Evolutionary conservation across 2,113 vertebrate genomes (phyloP).

Genomic region (Heliornis fulica): DNA sequence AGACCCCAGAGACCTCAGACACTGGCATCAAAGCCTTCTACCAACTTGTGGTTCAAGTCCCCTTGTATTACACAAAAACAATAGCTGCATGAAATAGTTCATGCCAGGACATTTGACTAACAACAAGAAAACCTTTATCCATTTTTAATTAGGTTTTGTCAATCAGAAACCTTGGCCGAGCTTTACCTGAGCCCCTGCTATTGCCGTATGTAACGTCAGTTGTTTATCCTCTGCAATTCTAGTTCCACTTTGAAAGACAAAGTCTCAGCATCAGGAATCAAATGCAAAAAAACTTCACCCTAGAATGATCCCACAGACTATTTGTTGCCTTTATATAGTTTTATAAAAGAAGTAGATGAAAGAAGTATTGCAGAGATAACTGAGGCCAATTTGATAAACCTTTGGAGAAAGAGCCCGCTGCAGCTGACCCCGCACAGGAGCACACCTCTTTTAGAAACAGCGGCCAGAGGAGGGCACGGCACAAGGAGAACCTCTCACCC

Average conservation of each 20-base stretch:
- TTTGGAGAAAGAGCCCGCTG: not conserved
- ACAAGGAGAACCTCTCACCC: not conserved
- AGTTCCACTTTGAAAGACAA: not conserved
- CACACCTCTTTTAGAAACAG: not conserved
- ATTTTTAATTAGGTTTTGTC: conserved; percentile 56
- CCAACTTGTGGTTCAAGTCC: not conserved
- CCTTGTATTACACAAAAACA: not conserved
- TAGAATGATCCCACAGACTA: not conserved
- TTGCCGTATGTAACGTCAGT: not conserved
- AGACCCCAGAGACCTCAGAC: not conserved
- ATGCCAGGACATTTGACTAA: not conserved
- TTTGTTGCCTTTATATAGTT: conserved; percentile 4
- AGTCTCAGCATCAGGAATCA: conserved; percentile 24
- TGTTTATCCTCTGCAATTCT: not conserved
- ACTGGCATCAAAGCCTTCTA: not conserved
- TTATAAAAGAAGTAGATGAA: not conserved
- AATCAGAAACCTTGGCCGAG: not conserved
- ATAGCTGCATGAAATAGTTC: not conserved
- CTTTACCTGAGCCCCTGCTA: not conserved
- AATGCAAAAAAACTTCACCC: not conserved
- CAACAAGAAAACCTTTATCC: not conserved
- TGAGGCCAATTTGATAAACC: not conserved
- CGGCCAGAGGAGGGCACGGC: rapidly evolving
- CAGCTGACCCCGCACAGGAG: rapidly evolving
- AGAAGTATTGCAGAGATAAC: not conserved